Evolutionary conservation across 2,113 vertebrate species (phyloP), one percentile per base, ranked within the genome.

Genomic region (Lagopus leucura): DNA sequence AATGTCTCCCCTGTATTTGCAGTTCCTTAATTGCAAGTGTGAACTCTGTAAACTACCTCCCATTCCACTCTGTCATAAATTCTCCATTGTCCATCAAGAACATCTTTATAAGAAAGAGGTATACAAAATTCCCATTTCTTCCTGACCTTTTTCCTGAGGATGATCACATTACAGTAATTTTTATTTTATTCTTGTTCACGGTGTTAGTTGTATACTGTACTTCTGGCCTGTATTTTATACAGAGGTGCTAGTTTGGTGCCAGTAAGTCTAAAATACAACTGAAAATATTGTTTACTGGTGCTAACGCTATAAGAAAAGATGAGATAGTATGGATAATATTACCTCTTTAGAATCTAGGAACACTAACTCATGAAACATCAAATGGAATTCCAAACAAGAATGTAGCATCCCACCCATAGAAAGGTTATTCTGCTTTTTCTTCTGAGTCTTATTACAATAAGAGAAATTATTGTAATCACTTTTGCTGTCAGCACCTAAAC

Each of bases 81-180:
- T 43, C 25, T 34, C 18, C 2, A 25, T 71, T 67, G n/a, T 14
- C 34, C 64, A 73, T 73, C 21, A 64, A 58, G 17, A 65, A 28
- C 6, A 36, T 48, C 7, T 3, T 7, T 48, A 5, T 11, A 55
- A 17, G 9, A 45, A 4, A n/a, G 14, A 2, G 3, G 4, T 1
- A 13, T 28, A 12, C 13, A 77, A 16, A 67, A 81, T 77, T 58
- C 32, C 17, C 15, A 19, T 50, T 64, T 30, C 4, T 85, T 48
- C 32, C 34, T 58, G 30, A 17, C 2, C 6, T 50, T 55, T 74
- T 77, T 50, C 32, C 32, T 50, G 32, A 60, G 30, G 17, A 20
- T 69, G n/a, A 36, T 34, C 12, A 17, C 30, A 6, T 16, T 10
- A 28, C 10, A 20, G 3, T 4, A 47, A 32, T 77, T 16, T 22